Evolutionary conservation across 2,113 vertebrate species (phyloP), one percentile per base, ranked within the genome.

Genomic region (Spermophilus dauricus): DNA sequence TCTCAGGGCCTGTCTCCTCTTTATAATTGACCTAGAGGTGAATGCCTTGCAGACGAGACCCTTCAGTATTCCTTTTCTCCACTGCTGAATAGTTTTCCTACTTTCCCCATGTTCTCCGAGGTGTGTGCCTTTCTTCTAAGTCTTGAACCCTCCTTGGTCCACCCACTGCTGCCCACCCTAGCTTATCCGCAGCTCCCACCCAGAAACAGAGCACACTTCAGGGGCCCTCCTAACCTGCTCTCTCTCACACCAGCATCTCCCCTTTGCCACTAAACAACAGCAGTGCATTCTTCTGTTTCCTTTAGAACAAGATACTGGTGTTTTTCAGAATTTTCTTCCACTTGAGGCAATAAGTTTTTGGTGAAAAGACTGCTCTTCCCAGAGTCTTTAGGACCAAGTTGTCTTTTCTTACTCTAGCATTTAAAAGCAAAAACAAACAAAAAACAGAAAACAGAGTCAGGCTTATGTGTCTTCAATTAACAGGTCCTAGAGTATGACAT

Each of bases 241-340:
- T 51, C 8, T 88, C n/a, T 86, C 84, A 8, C 20, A 22, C 67
- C 1, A 22, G 86, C 63, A 4, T 26, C 56, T 75, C 22, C n/a
- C 51, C 42, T 24, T 51, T 42, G 53, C 83, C 37, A 28, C 58
- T 75, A 45, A 18, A 13, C 91, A 94, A 97, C 84, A 90, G 72
- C n/a, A 56, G 80, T 69, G n/a, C 72, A 28, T 86, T 73, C 89
- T 96, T 97, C 88, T 95, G 92, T 97, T 97, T 97, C 84, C 96
- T 96, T 91, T 94, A 97, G 87, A 97, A 96, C 87, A 96, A 96
- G 94, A 90, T 85, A 90, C 87, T 95, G 87, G 61, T 90, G 96
- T 92, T 97, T 97, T 73, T 96, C 95, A 96, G 92, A 95, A 92
- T 94, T 90, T 90, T 87, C 94, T 97, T 94, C 96, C 97, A 93